Evolutionary conservation across 2,797 vertebrate species (phyloP).

Genomic region (Selene dorsalis): DNA sequence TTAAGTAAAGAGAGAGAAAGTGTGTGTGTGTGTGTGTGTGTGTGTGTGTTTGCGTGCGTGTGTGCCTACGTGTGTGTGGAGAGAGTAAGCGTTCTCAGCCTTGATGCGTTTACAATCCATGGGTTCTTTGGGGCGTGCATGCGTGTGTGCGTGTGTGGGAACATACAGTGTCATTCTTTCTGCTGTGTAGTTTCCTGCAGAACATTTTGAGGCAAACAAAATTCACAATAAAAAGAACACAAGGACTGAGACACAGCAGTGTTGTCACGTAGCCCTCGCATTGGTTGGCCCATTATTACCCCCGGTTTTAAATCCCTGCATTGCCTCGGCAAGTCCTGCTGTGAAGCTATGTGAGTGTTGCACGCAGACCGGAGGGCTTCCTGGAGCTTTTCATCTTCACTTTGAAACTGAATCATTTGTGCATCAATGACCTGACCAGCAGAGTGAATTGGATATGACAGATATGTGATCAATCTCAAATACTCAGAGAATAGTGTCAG

Average conservation of each 20-base stretch:
- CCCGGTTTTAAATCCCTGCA: conserved; percentile 8
- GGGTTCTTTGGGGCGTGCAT: not conserved
- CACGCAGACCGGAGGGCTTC: conserved; percentile 57
- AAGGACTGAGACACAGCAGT: conserved; percentile 6
- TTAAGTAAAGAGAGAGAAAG: not conserved
- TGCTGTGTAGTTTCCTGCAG: conserved; percentile 58
- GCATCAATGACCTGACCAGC: conserved; percentile 34
- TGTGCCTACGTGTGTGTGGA: too few relatives aligned
- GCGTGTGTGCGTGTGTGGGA: conserved; percentile 5
- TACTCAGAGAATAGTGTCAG: conserved; percentile 13
- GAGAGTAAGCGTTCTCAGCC: not conserved
- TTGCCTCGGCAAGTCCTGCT: conserved; percentile 52
- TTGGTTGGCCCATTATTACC: conserved; percentile 17
- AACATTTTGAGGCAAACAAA: conserved; percentile 44
- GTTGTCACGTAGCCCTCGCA: not conserved
- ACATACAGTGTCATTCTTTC: conserved; percentile 25
- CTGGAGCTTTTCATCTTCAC: conserved; percentile 77
- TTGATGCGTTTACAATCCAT: not conserved
- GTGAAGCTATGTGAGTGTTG: conserved; percentile 59
- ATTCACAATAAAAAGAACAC: conserved; percentile 24
- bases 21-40: not conserved
- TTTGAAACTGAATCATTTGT: conserved; percentile 54
- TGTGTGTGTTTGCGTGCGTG: not conserved
- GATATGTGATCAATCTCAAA: conserved; percentile 12
- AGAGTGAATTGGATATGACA: conserved; percentile 25